Base-by-base conservation (phyloP, 92 coral and sea anemone genomes). In the Porites divaricata region DNA sequence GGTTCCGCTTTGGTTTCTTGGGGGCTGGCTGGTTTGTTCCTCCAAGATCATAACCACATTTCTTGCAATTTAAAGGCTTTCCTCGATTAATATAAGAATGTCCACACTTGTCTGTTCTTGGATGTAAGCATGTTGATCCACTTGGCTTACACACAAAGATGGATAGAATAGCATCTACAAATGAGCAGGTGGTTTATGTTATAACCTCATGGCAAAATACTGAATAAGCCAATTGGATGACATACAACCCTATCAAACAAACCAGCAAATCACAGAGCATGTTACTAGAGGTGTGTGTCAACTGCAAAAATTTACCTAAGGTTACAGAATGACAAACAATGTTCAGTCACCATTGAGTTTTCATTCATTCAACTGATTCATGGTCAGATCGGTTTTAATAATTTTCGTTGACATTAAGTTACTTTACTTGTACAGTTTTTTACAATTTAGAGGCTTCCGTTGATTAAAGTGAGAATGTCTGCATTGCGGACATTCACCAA, bases 151-250 rank as follows among this genome's bases (percentile, higher is more conserved):
- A 51, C 54, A 51, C 4, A 51, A 4, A 51, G 54, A 4, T 4
- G 54, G n/a, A n/a, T 51, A 51, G 9, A 51, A 51, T 4, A 51
- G 54, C 54, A 9, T 4, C n/a, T n/a, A n/a, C n/a, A n/a, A 51
- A 4, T 51, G 6, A 4, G 9, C 54, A 51, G 9, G 4, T 51
- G 4, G 54, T 4, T 4, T 51, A 51, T 51, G 6, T 4, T 9
- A 9, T 4, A 51, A 51, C 54, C 54, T 63, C 67, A 11, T 63
- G 67, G 24, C 13, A 63, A 16, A 16, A 16, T 7, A 16, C 67
- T 16, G 67, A 63, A 22, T 63, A 63, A 63, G 67, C 67, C 67
- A 63, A 63, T 63, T n/a, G 67, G 6, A 63, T 63, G 67, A n/a
- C 67, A 4, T 63, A n/a, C 67, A 63, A 22, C 67, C 67, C 67